These are phyloP conservation scores for Furcula furcula DNA, from an alignment of 2,888 invertebrate species.

Conservation along the genomic window DNA sequence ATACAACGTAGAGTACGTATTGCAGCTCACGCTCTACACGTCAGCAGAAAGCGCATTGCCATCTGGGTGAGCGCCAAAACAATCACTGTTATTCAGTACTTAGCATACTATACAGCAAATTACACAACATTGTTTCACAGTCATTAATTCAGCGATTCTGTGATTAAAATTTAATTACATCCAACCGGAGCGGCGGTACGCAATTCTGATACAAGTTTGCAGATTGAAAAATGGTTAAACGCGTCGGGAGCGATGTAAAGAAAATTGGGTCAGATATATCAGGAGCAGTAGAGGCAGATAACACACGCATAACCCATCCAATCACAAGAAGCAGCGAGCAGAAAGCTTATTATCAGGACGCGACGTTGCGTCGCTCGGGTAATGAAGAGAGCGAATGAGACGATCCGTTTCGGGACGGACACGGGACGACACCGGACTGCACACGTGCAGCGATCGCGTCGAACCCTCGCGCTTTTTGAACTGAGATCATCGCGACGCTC, in stretches of 20 bases:
- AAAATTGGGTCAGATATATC: slow-evolving; percentile 71
- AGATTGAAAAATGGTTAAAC: slow-evolving; percentile 46
- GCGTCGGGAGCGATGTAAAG: slow-evolving; percentile 57
- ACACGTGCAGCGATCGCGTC: slow-evolving; percentile 48
- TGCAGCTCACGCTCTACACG: slow-evolving; percentile 45
- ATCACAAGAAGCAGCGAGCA: slow-evolving; percentile 71
- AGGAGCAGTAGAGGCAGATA: slow-evolving; percentile 64
- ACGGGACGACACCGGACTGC: slow-evolving; percentile 30
- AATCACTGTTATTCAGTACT: slow-evolving; percentile 77
- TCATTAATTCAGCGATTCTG: slow-evolving; percentile 33
- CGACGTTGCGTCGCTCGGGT: slow-evolving; percentile 59
- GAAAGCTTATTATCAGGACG: slow-evolving; percentile 73
- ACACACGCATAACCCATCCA: slow-evolving; percentile 77
- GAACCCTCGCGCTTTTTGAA: slow-evolving; percentile 71
- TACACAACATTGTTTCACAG: slow-evolving; percentile 42
- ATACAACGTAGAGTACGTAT: slow-evolving; percentile 25
- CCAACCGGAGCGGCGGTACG: slow-evolving; percentile 25
- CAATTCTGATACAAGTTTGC: slow-evolving; percentile 35
- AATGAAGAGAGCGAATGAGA: slow-evolving; percentile 51
- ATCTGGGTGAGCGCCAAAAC: slow-evolving; percentile 77
- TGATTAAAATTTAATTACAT: slow-evolving; percentile 38
- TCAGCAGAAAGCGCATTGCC: slow-evolving; percentile 68
- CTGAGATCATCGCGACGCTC: slow-evolving; percentile 80
- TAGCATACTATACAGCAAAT: slow-evolving; percentile 51
- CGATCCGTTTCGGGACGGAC: slow-evolving; percentile 26